Conservation (phyloP, 2,113 vertebrate species). For the Glaucomys volans region DNA sequence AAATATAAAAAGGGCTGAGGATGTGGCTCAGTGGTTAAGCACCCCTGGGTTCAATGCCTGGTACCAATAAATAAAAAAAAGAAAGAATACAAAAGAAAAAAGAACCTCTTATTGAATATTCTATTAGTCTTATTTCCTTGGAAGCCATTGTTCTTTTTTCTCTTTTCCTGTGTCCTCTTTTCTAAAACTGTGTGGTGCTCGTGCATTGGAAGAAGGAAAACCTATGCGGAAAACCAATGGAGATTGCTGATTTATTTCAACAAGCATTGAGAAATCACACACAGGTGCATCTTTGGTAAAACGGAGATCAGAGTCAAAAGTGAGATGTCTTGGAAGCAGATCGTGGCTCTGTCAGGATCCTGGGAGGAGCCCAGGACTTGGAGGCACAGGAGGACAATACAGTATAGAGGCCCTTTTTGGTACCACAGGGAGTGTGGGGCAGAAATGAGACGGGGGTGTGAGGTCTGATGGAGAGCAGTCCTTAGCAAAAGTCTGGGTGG, state of each 20-base stretch:
- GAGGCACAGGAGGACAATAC: neutral
- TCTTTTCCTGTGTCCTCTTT: neutral
- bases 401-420: too few species aligned
- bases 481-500: neutral
- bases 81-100: too few species aligned
- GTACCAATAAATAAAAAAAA: too few species aligned
- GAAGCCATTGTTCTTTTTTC: neutral
- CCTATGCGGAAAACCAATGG: accelerated
- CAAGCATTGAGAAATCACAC: neutral
- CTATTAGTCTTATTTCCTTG: neutral
- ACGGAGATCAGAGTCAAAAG: neutral
- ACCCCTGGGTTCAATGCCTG: too few species aligned
- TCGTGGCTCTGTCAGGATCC: too few species aligned
- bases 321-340: neutral
- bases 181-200: neutral
- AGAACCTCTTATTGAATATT: neutral
- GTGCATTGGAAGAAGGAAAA: neutral
- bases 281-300: neutral
- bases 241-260: neutral
- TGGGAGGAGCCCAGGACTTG: neutral
- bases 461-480: accelerated
- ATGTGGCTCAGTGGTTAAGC: too few species aligned
- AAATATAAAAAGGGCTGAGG: too few species aligned
- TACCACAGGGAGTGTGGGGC: neutral
- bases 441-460: too few species aligned